Evolutionary conservation across 2,888 invertebrate species (phyloP).

Genomic region (Falcaria lacertinaria): DNA sequence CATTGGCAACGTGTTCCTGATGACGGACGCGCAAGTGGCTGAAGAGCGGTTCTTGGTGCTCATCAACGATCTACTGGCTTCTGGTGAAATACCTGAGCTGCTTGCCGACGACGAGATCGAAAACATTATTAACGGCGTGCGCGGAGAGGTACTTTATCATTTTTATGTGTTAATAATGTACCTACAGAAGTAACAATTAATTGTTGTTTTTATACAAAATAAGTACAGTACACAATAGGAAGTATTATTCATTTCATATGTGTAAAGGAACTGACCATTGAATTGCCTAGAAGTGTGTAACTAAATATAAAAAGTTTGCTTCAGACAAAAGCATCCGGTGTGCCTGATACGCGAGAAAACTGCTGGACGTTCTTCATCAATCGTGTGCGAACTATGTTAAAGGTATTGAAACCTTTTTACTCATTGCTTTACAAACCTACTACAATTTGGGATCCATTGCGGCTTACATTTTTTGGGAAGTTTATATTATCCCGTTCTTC

Average conservation of each 20-base stretch:
- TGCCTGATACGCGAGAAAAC: constrained; percentile 92
- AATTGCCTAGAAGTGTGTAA: too few relatives aligned
- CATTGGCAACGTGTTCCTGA: constrained; percentile 90
- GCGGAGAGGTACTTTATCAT: constrained; percentile 89
- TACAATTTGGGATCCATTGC: too few relatives aligned
- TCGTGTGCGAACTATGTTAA: constrained; percentile 87
- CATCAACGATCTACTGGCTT: constrained; percentile 95
- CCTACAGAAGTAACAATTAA: too few relatives aligned
- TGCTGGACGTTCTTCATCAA: constrained; percentile 98
- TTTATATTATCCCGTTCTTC: too few relatives aligned
- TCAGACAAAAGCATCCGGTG: constrained; percentile 88
- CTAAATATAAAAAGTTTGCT: constrained; percentile 11
- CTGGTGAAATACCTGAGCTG: constrained; percentile 95
- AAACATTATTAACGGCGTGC: constrained; percentile 87
- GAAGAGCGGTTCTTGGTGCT: constrained; percentile 94
- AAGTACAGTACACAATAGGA: too few relatives aligned
- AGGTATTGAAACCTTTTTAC: constrained; percentile 74
- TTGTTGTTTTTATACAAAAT: too few relatives aligned
- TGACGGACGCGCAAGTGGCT: constrained; percentile 96
- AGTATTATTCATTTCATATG: too few relatives aligned
- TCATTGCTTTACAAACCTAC: too few relatives aligned
- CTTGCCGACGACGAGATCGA: constrained; percentile 95
- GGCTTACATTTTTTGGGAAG: too few relatives aligned
- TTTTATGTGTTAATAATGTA: too few relatives aligned
- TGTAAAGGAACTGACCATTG: too few relatives aligned